Conservation (phyloP, 2,888 invertebrate genomes). For the Spilosoma lubricipeda region DNA sequence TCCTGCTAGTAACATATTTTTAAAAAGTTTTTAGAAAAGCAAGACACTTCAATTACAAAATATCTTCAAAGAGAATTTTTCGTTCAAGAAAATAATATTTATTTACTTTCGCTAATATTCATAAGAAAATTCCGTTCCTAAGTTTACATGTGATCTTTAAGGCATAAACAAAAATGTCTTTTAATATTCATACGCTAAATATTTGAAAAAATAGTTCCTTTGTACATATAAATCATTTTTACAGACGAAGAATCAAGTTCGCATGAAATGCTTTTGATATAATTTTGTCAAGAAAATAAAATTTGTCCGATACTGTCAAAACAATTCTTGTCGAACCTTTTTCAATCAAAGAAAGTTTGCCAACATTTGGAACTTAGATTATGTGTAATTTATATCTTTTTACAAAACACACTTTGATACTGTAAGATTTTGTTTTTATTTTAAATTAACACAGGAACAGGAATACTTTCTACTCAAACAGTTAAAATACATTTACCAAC, state of each 20-base stretch:
- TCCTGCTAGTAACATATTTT: not conserved
- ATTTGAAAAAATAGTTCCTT: slow-evolving; percentile 13
- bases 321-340: slow-evolving; percentile 34
- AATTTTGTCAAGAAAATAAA: slow-evolving; percentile 34
- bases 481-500: too few relatives aligned
- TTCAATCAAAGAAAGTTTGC: slow-evolving; percentile 41
- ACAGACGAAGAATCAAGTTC: slow-evolving; percentile 24
- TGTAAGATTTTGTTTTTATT: not conserved
- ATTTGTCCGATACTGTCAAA: slow-evolving; percentile 26
- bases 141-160: slow-evolving; percentile 5
- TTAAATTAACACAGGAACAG: not conserved
- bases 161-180: not conserved
- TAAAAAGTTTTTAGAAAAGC: not conserved
- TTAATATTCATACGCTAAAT: slow-evolving; percentile 3
- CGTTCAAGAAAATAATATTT: not conserved
- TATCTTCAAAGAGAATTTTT: not conserved
- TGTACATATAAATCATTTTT: slow-evolving; percentile 16
- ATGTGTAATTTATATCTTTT: slow-evolving; percentile 36
- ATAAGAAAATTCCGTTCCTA: not conserved
- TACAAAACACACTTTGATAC: slow-evolving; percentile 26
- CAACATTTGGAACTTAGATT: slow-evolving; percentile 28
- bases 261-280: slow-evolving; percentile 28
- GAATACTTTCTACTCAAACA: not conserved
- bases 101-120: not conserved
- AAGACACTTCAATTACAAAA: not conserved